Conservation (phyloP, 2,797 vertebrate genomes). For the Danio aesculapii region DNA sequence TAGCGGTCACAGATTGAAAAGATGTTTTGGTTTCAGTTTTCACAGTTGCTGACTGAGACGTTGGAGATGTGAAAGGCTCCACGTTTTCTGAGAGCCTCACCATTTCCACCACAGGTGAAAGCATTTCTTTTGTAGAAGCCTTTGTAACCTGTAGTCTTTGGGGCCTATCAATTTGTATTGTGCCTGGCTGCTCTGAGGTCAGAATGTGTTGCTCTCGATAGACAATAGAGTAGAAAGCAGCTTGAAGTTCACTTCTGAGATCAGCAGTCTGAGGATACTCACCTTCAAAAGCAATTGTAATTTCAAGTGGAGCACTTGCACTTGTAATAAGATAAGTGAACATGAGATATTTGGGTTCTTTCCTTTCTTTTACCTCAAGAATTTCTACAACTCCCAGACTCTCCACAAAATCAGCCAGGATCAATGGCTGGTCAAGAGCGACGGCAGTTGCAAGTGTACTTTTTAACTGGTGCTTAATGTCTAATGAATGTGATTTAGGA, state of each 20-base stretch:
- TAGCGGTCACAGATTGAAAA: slow-evolving; percentile 65
- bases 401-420: slow-evolving; percentile 84
- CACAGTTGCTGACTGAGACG: slow-evolving; percentile 73
- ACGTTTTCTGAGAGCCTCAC: slow-evolving; percentile 73
- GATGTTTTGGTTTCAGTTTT: slow-evolving; percentile 71
- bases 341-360: slow-evolving; percentile 77
- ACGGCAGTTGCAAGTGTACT: slow-evolving; percentile 84
- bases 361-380: slow-evolving; percentile 81
- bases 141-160: slow-evolving; percentile 73
- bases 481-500: slow-evolving; percentile 77
- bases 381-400: slow-evolving; percentile 81
- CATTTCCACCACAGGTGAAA: slow-evolving; percentile 75
- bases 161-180: slow-evolving; percentile 74
- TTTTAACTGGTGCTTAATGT: slow-evolving; percentile 83
- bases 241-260: slow-evolving; percentile 84
- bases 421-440: slow-evolving; percentile 80
- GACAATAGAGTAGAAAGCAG: slow-evolving; percentile 85
- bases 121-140: slow-evolving; percentile 68
- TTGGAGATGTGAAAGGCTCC: slow-evolving; percentile 63
- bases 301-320: slow-evolving; percentile 80
- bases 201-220: slow-evolving; percentile 84
- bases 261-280: slow-evolving; percentile 84
- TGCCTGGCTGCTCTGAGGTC: slow-evolving; percentile 80
- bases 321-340: slow-evolving; percentile 88
- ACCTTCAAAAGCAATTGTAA: slow-evolving; percentile 83